Evolutionary conservation across 2,797 vertebrate genomes (phyloP).

Genomic region (Scleropages formosus): DNA sequence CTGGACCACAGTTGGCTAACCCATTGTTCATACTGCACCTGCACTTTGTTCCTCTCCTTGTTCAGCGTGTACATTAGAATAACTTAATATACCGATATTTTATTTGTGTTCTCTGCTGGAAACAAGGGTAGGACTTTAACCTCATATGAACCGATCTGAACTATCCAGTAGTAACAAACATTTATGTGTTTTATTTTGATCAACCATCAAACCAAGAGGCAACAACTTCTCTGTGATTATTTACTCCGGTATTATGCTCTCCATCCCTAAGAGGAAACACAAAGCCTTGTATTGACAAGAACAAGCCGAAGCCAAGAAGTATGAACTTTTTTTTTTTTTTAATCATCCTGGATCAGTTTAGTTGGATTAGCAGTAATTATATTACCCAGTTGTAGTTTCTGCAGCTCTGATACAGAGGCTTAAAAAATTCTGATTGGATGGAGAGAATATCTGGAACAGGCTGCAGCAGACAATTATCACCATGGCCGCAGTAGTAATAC

Average conservation of each 20-base stretch:
- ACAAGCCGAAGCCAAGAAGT: background rate
- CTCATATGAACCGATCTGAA: no score
- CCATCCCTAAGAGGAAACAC: no score
- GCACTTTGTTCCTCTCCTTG: no score
- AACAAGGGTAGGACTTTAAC: no score
- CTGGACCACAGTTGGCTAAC: background rate
- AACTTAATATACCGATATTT: background rate
- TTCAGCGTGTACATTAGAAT: background rate
- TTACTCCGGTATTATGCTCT: no score
- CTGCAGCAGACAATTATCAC: constrained; percentile 4
- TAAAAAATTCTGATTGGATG: constrained; percentile 10
- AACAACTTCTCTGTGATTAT: no score
- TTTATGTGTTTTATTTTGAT: no score
- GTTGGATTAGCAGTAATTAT: constrained; percentile 23
- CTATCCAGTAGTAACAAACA: no score
- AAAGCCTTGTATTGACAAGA: no score
- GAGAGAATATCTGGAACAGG: background rate
- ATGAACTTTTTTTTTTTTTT: constrained; percentile 19
- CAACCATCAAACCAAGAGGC: no score
- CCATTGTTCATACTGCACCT: background rate
- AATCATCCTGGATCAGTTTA: constrained; percentile 25
- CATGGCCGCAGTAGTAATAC: constrained; percentile 17
- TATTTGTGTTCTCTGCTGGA: no score
- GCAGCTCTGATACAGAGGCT: background rate
- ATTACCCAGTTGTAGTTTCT: constrained; percentile 2